Evolutionary conservation across 2,797 vertebrate species (phyloP).

Genomic region (Gobio occitaniae): DNA sequence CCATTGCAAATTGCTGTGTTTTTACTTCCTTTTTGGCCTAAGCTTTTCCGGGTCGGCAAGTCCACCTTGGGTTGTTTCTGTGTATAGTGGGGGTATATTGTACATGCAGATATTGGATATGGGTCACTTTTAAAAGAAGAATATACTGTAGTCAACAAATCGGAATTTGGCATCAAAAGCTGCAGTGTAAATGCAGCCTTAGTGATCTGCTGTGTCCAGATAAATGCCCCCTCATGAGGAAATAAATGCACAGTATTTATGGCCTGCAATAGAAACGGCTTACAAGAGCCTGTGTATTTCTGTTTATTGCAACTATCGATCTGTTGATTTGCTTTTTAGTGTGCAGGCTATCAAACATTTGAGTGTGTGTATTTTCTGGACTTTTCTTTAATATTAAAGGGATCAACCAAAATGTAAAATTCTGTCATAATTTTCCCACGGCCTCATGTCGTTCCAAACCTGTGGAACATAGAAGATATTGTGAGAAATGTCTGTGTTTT

Average conservation of each 20-base stretch:
- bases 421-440: not conserved
- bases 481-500: not conserved
- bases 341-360: conserved; percentile 18
- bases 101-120: not conserved
- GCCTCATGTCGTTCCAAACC: not conserved
- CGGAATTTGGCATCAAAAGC: not conserved
- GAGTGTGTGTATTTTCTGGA: not conserved
- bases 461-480: not conserved
- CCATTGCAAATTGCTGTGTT: not conserved
- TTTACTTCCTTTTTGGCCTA: not conserved
- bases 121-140: not conserved
- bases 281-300: conserved; percentile 26
- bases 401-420: not conserved
- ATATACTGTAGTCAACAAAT: not conserved
- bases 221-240: conserved; percentile 48
- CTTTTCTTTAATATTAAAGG: conserved; percentile 15
- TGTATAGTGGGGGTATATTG: not conserved
- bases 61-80: not conserved
- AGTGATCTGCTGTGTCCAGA: conserved; percentile 27
- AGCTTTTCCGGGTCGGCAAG: not conserved
- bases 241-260: conserved; percentile 36
- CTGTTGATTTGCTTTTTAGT: conserved; percentile 48
- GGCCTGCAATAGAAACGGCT: conserved; percentile 42
- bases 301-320: conserved; percentile 57
- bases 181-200: not conserved